Conservation (phyloP, 2,113 vertebrate genomes). For the Prionailurus bengalensis region DNA sequence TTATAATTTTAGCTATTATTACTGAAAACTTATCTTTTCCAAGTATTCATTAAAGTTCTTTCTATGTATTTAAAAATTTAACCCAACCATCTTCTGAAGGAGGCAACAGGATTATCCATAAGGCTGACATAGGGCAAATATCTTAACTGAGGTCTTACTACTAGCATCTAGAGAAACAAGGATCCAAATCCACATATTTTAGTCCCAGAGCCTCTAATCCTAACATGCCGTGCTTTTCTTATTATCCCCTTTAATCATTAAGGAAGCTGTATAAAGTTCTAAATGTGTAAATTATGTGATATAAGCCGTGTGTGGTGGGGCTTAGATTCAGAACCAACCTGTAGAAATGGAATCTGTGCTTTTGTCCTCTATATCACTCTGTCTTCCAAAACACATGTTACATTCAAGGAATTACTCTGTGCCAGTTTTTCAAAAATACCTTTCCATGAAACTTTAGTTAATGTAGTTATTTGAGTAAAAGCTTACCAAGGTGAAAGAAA, state of each 20-base stretch:
- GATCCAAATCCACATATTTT: background rate
- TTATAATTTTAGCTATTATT: background rate
- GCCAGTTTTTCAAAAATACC: background rate
- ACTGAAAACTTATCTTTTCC: background rate
- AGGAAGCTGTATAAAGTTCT: background rate
- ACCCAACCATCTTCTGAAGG: background rate
- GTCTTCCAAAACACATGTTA: background rate
- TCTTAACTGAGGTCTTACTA: background rate
- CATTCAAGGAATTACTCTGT: background rate
- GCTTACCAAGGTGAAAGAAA: background rate
- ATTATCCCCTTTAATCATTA: background rate
- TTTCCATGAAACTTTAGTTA: background rate
- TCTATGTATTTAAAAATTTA: background rate
- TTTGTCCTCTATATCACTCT: background rate
- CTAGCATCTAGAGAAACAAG: background rate
- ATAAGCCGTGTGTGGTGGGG: fast-evolving
- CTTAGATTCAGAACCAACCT: background rate
- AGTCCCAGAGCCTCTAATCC: background rate
- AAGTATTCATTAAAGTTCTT: background rate
- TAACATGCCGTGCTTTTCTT: background rate
- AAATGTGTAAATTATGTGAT: background rate
- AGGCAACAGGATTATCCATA: background rate
- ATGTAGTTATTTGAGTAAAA: background rate
- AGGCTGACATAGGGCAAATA: background rate
- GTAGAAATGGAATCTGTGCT: background rate